phyloP scores from a whole-genome alignment of 2,797 vertebrate species.

The Sebastes paucispinis region DNA sequence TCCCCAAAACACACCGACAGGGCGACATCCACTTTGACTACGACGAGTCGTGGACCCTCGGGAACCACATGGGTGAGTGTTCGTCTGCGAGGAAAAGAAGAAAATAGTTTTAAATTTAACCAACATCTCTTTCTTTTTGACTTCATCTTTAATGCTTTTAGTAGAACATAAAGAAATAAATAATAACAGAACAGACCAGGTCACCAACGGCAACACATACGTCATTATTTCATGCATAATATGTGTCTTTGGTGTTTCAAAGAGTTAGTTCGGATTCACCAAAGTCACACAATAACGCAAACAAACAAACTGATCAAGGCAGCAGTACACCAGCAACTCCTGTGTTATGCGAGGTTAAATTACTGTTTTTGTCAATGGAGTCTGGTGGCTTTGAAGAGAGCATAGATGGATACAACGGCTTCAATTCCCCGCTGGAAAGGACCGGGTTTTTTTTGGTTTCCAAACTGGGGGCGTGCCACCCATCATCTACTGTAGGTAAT shows the following conservation, averaged over 20 bases:
- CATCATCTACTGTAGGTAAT: too few relatives aligned
- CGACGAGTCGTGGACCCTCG: constrained; percentile 93
- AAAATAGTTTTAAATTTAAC: background rate
- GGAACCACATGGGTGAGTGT: constrained; percentile 88
- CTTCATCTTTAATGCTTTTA: background rate
- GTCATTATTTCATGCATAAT: background rate
- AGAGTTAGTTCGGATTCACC: too few relatives aligned
- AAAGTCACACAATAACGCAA: too few relatives aligned
- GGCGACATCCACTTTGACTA: constrained; percentile 96
- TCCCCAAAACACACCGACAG: constrained; percentile 91
- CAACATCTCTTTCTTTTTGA: background rate
- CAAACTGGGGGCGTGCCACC: too few relatives aligned
- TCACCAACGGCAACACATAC: background rate
- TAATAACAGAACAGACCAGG: background rate
- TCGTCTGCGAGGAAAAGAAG: background rate
- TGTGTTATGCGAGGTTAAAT: too few relatives aligned
- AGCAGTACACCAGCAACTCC: too few relatives aligned
- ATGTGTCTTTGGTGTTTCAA: background rate
- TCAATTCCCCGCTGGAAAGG: too few relatives aligned
- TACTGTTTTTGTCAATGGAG: too few relatives aligned
- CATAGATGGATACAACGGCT: too few relatives aligned
- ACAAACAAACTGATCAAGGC: too few relatives aligned
- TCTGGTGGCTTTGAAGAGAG: too few relatives aligned
- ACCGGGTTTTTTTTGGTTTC: too few relatives aligned
- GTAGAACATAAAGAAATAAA: background rate